Base-by-base conservation (phyloP, 2,113 vertebrate species). In the Brachirus orientalis region DNA sequence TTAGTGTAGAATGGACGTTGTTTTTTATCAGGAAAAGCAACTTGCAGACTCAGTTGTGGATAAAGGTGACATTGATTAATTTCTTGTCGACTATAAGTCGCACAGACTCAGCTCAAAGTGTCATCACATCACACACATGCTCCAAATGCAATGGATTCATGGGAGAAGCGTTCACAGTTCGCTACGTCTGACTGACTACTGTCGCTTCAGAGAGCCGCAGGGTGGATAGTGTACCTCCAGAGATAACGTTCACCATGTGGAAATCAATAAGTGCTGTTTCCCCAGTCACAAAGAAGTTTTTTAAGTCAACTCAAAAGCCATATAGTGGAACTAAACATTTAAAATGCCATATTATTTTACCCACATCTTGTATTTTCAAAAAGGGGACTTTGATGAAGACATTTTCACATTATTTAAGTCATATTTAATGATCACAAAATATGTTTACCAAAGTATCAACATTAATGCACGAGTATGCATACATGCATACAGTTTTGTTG, bases 121-220 rank as follows among this genome's bases (percentile, higher is more conserved):
- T 69, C 64, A 40, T 65, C 62, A 47, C 64, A 82, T 84, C 67
- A 63, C 69, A 71, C 65, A 38, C 68, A 61, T 58, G 71, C 77
- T 63, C 36, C 64, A 48, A 68, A 64, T 64, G 16, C 70, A 78
- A 83, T 72, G 47, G 53, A 80, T 72, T 74, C 16, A 65, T 33
- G 65, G 51, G 63, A 18, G 45, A 28, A 48, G 55, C 48, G 8
- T 58, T 77, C 37, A 45, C 57, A 59, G 63, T 45, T 53, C 58
- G 0, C 13, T 28, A 63, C 44, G 0, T 60, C 7, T 9, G 11
- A 19, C 48, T 14, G 64, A 53, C 16, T 6, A 45, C 56, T 72
- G 22, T 60, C 55, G 74, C 73, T 69, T 48, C 37, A 75, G 43
- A 37, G 35, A 61, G 46, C 35, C 36, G 28, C 36, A 10, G 56